A percentile compares a stretch with the other conserved stretches of the same genome.
Conservation (phyloP, 2,113 vertebrate genomes). For the Callipepla squamata region DNA sequence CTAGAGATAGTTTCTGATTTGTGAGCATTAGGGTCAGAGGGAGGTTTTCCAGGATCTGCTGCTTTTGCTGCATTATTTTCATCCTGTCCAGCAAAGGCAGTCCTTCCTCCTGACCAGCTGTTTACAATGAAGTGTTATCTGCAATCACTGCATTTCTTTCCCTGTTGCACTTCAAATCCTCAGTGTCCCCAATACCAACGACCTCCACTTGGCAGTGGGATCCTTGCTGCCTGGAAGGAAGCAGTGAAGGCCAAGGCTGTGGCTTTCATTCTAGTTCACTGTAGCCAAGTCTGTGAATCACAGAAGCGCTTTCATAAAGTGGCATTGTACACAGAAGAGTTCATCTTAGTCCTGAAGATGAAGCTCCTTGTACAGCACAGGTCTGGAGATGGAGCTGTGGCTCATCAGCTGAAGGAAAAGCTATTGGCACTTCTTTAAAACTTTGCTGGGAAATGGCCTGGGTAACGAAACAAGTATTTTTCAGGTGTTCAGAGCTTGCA, state of each 20-base stretch:
- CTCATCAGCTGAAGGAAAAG: too few relatives aligned
- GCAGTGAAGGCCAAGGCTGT: too few relatives aligned
- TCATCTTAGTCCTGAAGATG: too few relatives aligned
- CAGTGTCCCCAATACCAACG: background rate
- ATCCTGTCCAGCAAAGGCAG: slow-evolving; percentile 10
- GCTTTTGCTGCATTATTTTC: slow-evolving; percentile 22
- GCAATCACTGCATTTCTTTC: background rate
- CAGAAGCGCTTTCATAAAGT: too few relatives aligned
- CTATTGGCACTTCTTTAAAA: too few relatives aligned
- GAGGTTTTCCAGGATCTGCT: slow-evolving; percentile 16
- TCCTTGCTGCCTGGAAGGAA: too few relatives aligned
- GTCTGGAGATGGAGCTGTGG: too few relatives aligned
- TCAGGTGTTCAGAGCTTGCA: background rate
- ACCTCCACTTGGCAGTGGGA: too few relatives aligned
- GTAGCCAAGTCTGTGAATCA: too few relatives aligned
- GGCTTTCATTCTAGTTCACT: too few relatives aligned
- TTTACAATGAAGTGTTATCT: background rate
- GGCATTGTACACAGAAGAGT: too few relatives aligned
- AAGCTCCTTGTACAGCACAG: too few relatives aligned
- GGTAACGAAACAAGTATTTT: background rate
- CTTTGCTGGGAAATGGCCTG: background rate
- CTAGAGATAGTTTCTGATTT: background rate
- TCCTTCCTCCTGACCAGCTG: background rate
- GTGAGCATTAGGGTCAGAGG: background rate
- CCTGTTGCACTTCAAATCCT: background rate